Evolutionary conservation across 2,888 invertebrate genomes (phyloP).

Genomic region (Drosophila incognita): DNA sequence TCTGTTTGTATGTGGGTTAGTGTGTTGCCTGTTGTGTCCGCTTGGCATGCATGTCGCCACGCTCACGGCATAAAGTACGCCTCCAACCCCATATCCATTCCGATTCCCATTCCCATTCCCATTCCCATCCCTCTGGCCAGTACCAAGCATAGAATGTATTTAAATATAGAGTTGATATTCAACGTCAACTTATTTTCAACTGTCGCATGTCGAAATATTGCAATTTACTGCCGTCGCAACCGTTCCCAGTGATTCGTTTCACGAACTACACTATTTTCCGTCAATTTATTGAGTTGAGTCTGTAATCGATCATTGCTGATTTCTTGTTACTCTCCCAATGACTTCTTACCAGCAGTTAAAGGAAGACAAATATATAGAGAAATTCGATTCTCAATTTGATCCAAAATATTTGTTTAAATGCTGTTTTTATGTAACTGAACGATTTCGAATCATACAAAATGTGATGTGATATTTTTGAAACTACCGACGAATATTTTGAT

Average conservation of each 20-base stretch:
- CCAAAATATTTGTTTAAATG: not conserved
- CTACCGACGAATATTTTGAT: constrained; percentile 18
- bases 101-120: not conserved
- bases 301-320: not conserved
- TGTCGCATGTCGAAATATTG: constrained; percentile 46
- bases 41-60: constrained; percentile 38
- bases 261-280: not conserved
- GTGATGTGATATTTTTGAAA: not conserved
- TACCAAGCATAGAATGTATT: constrained; percentile 12
- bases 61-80: constrained; percentile 13
- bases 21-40: constrained; percentile 29
- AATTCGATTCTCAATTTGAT: not conserved
- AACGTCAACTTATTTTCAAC: constrained; percentile 36
- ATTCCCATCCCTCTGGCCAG: not conserved
- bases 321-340: not conserved
- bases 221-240: constrained; percentile 26
- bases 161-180: constrained; percentile 32
- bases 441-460: not conserved
- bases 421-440: not conserved
- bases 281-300: not conserved
- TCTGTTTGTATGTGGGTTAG: constrained; percentile 53
- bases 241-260: constrained; percentile 12
- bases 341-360: not conserved
- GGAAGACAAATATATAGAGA: not conserved
- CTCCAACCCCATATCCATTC: not conserved